These are phyloP conservation scores for Cygnus atratus DNA, from an alignment of 2,113 vertebrate genomes.

Conservation along the genomic window DNA sequence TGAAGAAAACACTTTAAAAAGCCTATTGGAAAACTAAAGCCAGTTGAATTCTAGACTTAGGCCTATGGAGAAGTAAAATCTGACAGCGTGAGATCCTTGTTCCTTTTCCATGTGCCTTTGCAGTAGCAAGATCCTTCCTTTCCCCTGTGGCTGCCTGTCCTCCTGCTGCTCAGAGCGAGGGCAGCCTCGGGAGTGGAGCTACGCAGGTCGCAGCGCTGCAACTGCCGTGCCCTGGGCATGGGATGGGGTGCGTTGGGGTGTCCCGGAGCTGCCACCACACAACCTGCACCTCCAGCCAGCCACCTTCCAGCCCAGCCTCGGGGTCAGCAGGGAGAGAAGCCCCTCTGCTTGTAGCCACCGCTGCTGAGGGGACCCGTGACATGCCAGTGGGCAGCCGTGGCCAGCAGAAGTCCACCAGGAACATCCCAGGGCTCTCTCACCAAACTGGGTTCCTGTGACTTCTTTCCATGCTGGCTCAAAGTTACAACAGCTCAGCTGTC, in stretches of 20 bases:
- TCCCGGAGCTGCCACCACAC: rapidly evolving
- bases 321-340: not conserved
- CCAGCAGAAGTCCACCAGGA: not conserved
- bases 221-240: not conserved
- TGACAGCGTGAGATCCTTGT: not conserved
- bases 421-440: not conserved
- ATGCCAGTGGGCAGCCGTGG: not conserved
- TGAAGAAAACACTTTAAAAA: not conserved
- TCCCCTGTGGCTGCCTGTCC: rapidly evolving
- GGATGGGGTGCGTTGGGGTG: not conserved
- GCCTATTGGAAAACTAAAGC: not conserved
- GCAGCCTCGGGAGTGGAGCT: not conserved
- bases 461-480: not conserved
- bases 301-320: not conserved
- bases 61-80: not conserved
- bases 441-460: not conserved
- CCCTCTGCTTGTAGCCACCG: not conserved
- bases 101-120: not conserved
- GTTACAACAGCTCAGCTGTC: not conserved
- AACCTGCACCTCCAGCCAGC: not conserved
- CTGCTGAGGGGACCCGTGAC: not conserved
- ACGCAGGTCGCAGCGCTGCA: rapidly evolving
- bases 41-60: not conserved
- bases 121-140: not conserved
- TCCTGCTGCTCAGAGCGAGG: not conserved